Evolutionary conservation across 2,888 invertebrate species (phyloP).

Genomic region (Melinaea marsaeus): DNA sequence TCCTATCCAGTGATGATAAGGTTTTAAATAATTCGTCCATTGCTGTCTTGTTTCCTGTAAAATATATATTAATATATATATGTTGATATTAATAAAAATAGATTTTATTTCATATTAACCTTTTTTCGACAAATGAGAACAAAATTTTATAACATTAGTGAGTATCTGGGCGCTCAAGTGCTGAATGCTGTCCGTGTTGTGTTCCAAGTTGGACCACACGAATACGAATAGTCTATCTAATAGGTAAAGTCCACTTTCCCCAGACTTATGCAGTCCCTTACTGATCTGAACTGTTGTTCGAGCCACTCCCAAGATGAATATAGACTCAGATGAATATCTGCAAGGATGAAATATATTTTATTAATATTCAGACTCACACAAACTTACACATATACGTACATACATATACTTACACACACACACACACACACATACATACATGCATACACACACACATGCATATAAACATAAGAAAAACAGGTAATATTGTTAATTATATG

Average conservation of each 20-base stretch:
- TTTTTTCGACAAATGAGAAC: slow-evolving; percentile 40
- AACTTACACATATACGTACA: too few species aligned
- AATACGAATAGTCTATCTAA: slow-evolving; percentile 51
- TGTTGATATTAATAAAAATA: too few species aligned
- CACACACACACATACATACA: too few species aligned
- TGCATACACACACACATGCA: too few species aligned
- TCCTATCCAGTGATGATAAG: slow-evolving; percentile 43
- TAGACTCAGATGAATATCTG: slow-evolving; percentile 57
- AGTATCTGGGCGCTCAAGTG: slow-evolving; percentile 76
- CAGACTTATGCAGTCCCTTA: slow-evolving; percentile 36
- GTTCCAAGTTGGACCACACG: slow-evolving; percentile 79
- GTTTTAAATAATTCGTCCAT: slow-evolving; percentile 49
- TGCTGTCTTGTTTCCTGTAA: slow-evolving; percentile 42
- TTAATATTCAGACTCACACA: background rate
- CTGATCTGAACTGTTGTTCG: slow-evolving; percentile 55
- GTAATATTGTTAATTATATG: background rate
- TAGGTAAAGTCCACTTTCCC: slow-evolving; percentile 33
- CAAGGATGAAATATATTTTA: background rate
- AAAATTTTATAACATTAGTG: slow-evolving; percentile 46
- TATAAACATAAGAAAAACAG: too few species aligned
- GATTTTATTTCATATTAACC: slow-evolving; percentile 44
- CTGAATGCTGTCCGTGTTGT: slow-evolving; percentile 81
- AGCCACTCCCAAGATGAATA: slow-evolving; percentile 51
- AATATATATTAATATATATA: too few species aligned
- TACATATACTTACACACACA: too few species aligned